phyloP scores from a whole-genome alignment of 2,888 invertebrate genomes.

The Dorcus hopei region DNA sequence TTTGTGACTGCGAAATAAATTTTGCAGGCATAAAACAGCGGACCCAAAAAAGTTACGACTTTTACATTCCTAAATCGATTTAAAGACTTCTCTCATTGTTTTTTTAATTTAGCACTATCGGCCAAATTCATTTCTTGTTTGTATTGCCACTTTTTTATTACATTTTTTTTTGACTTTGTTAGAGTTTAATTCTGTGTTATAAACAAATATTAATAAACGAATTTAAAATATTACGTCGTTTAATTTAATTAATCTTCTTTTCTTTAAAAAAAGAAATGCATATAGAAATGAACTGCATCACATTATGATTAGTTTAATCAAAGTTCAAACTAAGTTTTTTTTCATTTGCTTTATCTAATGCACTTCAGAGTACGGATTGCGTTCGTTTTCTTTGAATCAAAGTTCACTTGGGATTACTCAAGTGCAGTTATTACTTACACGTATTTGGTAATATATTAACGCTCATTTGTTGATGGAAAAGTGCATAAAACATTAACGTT shows the following conservation, averaged over 20 bases:
- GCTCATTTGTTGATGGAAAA: too few relatives aligned
- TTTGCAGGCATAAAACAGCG: background rate
- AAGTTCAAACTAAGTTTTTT: background rate
- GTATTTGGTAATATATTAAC: too few relatives aligned
- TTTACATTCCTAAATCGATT: background rate
- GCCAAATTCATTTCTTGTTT: too few relatives aligned
- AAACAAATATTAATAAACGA: constrained; percentile 15
- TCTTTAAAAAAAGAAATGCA: background rate
- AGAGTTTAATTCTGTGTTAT: constrained; percentile 15
- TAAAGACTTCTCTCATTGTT: constrained; percentile 5
- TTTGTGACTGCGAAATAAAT: background rate
- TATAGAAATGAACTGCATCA: background rate
- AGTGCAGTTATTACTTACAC: too few relatives aligned
- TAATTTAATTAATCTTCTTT: too few relatives aligned
- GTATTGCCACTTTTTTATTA: background rate
- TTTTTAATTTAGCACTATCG: background rate
- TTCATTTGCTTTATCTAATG: too few relatives aligned
- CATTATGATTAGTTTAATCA: background rate
- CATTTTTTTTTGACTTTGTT: constrained; percentile 12
- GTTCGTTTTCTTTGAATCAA: too few relatives aligned
- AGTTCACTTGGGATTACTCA: too few relatives aligned
- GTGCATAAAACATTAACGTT: too few relatives aligned
- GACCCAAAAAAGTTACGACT: too few relatives aligned
- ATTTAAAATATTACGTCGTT: background rate
- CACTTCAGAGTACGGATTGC: too few relatives aligned